Conservation (phyloP, 2,113 vertebrate genomes). For the Tragelaphus strepsiceros region DNA sequence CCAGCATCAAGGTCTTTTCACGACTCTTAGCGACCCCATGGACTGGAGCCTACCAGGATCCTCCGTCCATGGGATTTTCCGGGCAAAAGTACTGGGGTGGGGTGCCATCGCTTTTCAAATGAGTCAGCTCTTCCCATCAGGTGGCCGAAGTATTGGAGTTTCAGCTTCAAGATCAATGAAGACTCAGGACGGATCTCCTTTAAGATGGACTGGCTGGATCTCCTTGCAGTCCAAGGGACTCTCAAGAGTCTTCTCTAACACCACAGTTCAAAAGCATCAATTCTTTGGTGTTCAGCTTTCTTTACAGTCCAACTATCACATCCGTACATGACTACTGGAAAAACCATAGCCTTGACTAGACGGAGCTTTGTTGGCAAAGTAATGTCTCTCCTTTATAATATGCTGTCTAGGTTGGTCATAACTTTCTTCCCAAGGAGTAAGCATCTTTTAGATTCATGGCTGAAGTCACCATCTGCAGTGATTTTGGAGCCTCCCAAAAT, state of each 20-base stretch:
- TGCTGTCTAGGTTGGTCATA: background rate
- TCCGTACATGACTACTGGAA: background rate
- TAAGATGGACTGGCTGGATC: background rate
- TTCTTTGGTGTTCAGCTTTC: background rate
- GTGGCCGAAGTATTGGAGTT: background rate
- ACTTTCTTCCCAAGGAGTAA: background rate
- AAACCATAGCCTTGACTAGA: background rate
- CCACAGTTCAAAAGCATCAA: background rate
- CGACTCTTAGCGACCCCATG: no score
- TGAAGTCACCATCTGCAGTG: background rate
- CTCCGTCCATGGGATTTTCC: no score
- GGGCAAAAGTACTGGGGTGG: no score
- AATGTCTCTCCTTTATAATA: background rate
- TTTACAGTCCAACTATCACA: background rate
- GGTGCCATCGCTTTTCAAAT: background rate
- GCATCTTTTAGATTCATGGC: background rate
- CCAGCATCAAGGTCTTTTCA: background rate
- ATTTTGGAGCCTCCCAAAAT: accelerated
- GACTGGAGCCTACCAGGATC: no score
- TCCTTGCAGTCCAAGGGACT: background rate
- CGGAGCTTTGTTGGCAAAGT: accelerated
- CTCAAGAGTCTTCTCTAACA: background rate
- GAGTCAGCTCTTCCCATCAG: background rate
- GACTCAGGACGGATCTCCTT: background rate
- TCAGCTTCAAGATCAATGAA: background rate